Percentiles rank a stretch among this genome's conserved stretches.
These are phyloP conservation scores for Thumatha senex DNA, from an alignment of 2,888 invertebrate genomes.

Conservation along the genomic window DNA sequence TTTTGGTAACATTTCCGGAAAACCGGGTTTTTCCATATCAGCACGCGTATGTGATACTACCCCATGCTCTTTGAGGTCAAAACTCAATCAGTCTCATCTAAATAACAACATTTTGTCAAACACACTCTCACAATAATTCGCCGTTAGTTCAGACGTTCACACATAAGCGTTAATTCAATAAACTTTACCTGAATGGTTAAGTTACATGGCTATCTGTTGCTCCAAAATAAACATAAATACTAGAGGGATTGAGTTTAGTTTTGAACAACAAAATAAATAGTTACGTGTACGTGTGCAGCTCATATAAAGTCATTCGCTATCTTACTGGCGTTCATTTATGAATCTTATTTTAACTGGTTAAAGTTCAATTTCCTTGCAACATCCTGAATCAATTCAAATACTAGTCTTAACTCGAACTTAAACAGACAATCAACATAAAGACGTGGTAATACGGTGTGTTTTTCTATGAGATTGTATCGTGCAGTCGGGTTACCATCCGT, in stretches of 20 bases:
- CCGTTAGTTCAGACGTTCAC: conserved; percentile 43
- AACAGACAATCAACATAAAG: conserved; percentile 36
- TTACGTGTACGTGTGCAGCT: conserved; percentile 25
- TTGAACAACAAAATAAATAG: conserved; percentile 10
- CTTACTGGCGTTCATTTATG: conserved; percentile 27
- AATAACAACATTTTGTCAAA: conserved; percentile 34
- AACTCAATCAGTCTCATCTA: conserved; percentile 35
- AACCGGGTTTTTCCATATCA: too few relatives aligned
- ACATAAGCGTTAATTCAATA: conserved; percentile 46
- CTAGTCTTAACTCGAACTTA: conserved; percentile 11
- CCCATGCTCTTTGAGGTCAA: too few relatives aligned
- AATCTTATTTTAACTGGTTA: conserved; percentile 41
- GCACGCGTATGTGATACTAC: too few relatives aligned
- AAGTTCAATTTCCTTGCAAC: conserved; percentile 51
- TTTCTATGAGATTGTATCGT: conserved; percentile 23
- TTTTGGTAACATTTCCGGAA: too few relatives aligned
- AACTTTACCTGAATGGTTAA: conserved; percentile 33
- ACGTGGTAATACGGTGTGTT: conserved; percentile 28
- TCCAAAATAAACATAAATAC: conserved; percentile 23
- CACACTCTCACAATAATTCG: conserved; percentile 28
- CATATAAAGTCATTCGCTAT: conserved; percentile 19
- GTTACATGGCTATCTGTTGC: conserved; percentile 14
- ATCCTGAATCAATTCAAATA: conserved; percentile 20
- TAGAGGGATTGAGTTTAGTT: conserved; percentile 18
- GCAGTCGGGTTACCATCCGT: conserved; percentile 40